Evolutionary conservation across 64 coral and sea anemone species (phyloP), one percentile per base, ranked within the genome.

Genomic region (Cladopsammia gracilis): DNA sequence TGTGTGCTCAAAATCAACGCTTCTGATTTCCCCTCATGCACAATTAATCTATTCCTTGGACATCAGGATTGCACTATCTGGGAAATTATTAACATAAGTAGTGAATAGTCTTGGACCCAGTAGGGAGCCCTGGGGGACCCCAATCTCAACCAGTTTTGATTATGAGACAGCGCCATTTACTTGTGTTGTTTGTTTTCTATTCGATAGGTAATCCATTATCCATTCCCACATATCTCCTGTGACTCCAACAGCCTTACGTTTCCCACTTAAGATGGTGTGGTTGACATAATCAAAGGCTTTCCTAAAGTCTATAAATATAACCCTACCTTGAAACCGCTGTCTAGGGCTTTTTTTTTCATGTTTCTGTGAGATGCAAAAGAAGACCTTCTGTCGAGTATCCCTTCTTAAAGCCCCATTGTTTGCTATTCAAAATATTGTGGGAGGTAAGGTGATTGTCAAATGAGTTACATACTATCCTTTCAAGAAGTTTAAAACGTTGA

Each of bases 351-450:
- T n/a, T 20, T 79, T 79, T 79, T 18, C 48, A 79, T 10, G 18
- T 57, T 58, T 79, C 76, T 8, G 76, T 57, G 7, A 79, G 76
- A 24, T 79, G 76, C 45, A 79, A 50, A 13, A 79, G 50, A 53
- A 79, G 76, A 14, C 76, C 54, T 25, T 79, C 48, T 4, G 76
- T 79, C n/a, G 48, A 47, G 7, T 79, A 57, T 10, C 76, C 47
- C 44, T 79, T 78, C 46, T 48, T 78, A 79, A 79, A 79, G 9
- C 76, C 76, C 76, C 76, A 79, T 79, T 79, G 47, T 53, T 26
- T 79, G 44, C 25, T 20, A 79, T 18, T 23, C 65, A 68, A 68
- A 20, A 68, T 22, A 20, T n/a, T 68, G 22, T 68, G 65, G 22
- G 65, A 24, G 65, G 65, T 68, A 18, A 68, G n/a, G 22, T 68